Evolutionary conservation across 2,113 vertebrate genomes (phyloP), one percentile per base, ranked within the genome.

Genomic region (Rhynchomys soricoides): DNA sequence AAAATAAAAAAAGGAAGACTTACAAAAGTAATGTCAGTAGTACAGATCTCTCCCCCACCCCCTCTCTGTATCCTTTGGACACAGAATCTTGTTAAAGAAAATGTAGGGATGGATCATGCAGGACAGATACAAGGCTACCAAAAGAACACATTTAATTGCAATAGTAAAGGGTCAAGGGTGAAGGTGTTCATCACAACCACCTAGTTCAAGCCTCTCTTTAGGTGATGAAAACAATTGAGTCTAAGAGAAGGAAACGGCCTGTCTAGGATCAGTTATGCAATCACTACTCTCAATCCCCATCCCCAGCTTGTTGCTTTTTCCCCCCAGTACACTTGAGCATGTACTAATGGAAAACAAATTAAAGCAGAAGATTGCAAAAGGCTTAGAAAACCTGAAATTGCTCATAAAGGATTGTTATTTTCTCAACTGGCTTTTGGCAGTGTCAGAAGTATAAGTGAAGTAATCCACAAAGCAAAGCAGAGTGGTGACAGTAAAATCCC

Each of bases 311-410:
- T 68, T 52, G 1, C 43, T 85, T 89, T 96, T 91, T 95, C 48
- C 73, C 94, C 91, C 62, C 78, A 29, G 21, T 82, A 89, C 77
- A 96, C 78, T 96, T 96, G 66, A 96, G 55, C 37, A 31, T 79
- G 82, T 87, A 87, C 91, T 97, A 96, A 97, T 96, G 83, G 93
- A 93, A 97, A 96, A 96, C 89, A 97, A 97, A 97, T 96, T 95
- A 96, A 96, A 95, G 91, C 55, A 83, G 55, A 93, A 91, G 73
- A 96, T 79, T 93, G 55, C 62, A 94, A 96, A 97, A 87, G 57
- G 22, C 83, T 71, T 96, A 94, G 91, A 93, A 97, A 97, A 93
- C 6, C 57, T 95, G 62, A 98, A 97, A 96, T 96, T 96, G 94
- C 86, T 95, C 91, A 96, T 73, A 96, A 96, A 95, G 55, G 48